Percentiles rank a stretch among this genome's conserved stretches.
Conservation (phyloP, 37 sponge, comb jelly and placozoan species). For the Geodia barretti region DNA sequence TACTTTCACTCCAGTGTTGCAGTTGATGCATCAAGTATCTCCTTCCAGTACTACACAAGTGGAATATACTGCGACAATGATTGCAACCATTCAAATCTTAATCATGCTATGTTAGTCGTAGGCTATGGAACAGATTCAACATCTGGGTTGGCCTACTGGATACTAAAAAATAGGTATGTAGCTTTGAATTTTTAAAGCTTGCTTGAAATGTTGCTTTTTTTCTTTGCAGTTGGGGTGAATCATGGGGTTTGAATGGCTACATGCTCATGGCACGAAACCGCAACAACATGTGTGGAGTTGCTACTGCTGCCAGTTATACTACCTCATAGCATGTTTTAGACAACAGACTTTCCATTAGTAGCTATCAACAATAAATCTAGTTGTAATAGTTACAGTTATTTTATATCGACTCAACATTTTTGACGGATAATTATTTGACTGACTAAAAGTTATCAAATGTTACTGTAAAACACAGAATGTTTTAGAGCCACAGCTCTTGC, state of each 20-base stretch:
- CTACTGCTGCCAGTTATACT: slow-evolving; percentile 52
- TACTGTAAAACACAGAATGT: no score
- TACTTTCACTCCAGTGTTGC: slow-evolving; percentile 65
- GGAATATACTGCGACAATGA: slow-evolving; percentile 56
- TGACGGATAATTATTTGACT: no score
- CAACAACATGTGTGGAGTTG: slow-evolving; percentile 70
- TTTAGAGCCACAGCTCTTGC: no score
- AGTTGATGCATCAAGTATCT: slow-evolving; percentile 49
- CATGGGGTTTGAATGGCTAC: slow-evolving; percentile 70
- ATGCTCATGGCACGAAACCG: slow-evolving; percentile 55
- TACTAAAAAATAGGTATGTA: slow-evolving; percentile 61
- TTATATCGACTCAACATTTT: no score
- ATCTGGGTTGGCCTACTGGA: slow-evolving; percentile 52
- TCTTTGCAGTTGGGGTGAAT: slow-evolving; percentile 54
- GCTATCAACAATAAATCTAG: no score
- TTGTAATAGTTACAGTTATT: no score
- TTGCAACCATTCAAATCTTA: slow-evolving; percentile 58
- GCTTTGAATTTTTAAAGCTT: not conserved
- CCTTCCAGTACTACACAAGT: slow-evolving; percentile 65
- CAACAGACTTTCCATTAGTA: no score
- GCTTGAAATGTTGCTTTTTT: no score
- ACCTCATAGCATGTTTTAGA: no score
- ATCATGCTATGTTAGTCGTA: slow-evolving; percentile 77
- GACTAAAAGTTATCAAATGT: no score
- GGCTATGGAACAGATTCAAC: slow-evolving; percentile 51